phyloP scores from a whole-genome alignment of 2,797 vertebrate genomes.

The Siniperca scherzeri region DNA sequence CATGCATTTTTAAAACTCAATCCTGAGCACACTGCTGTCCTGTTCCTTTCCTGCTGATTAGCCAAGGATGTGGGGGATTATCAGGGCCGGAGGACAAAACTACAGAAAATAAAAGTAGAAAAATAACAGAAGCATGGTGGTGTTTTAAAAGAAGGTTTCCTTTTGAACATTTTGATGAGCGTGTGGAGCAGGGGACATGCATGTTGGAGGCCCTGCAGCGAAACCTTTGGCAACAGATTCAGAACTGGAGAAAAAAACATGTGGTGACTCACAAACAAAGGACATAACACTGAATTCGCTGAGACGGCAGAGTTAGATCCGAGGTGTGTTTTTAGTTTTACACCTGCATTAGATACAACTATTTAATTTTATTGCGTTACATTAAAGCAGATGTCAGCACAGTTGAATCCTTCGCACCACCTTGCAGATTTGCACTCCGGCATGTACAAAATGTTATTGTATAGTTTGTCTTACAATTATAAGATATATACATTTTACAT shows the following conservation, averaged over 20 bases:
- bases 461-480: neutral
- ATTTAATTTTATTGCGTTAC: neutral
- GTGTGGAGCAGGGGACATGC: conserved; percentile 34
- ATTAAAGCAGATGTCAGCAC: no score
- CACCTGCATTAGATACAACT: neutral
- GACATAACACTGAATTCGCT: neutral
- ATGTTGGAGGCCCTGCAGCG: conserved; percentile 37
- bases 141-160: conserved; percentile 54
- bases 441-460: neutral
- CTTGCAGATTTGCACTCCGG: no score
- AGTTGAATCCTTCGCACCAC: no score
- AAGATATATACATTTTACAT: neutral
- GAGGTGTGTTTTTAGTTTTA: no score
- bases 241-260: neutral
- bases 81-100: conserved; percentile 33
- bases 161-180: conserved; percentile 67
- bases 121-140: conserved; percentile 30
- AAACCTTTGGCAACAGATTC: conserved; percentile 33
- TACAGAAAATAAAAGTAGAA: conserved; percentile 26
- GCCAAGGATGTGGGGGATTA: conserved; percentile 65
- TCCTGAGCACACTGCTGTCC: conserved; percentile 55
- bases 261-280: conserved; percentile 25
- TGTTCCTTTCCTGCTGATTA: conserved; percentile 73
- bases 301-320: neutral
- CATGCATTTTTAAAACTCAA: conserved; percentile 74